Base-by-base conservation (phyloP, 2,113 vertebrate species). In the Catharus fuscescens region DNA sequence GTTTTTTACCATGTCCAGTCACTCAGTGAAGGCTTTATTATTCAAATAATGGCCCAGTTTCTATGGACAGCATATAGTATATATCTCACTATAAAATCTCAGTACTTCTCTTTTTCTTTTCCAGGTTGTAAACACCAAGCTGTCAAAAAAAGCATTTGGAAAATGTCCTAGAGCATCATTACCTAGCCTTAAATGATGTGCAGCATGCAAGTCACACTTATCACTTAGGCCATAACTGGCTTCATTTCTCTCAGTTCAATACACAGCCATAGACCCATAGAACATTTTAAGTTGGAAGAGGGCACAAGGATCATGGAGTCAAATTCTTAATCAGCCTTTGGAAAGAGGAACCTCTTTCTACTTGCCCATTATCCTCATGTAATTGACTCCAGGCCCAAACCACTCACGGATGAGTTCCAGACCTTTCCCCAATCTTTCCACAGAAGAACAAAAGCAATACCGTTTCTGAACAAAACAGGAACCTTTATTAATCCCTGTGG, bases 401-500 rank as follows among this genome's bases (percentile, higher is more conserved):
- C n/a, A 64, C 1, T 20, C 13, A 40, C 1, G 2, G 42, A 28
- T 34, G 38, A 78, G 44, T 62, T 84, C 69, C 66, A 91, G 69
- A 71, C 28, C 12, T 40, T 71, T 89, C 10, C 67, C 56, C 34
- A 31, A 0, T 47, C 61, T 70, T 78, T 44, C 56, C 69, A 20
- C 0, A 57, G 16, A 86, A 84, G 54, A 82, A 94, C 16, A 92
- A 83, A 89, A 74, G 11, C 40, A 89, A 53, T 21, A 48, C 6
- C 19, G 66, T 18, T 90, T 72, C 69, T 53, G 57, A 54, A 61
- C 54, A 69, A 86, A 78, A 61, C 14, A 78, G 64, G 38, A 86
- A 61, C 25, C 69, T 96, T 96, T 96, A 96, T 92, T 95, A 89
- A 93, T 50, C n/a, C 47, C 61, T 12, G 17, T 26, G 57, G 38